phyloP scores from a whole-genome alignment of 1,140 invertebrate species.

The Heliconius nattereri region DNA sequence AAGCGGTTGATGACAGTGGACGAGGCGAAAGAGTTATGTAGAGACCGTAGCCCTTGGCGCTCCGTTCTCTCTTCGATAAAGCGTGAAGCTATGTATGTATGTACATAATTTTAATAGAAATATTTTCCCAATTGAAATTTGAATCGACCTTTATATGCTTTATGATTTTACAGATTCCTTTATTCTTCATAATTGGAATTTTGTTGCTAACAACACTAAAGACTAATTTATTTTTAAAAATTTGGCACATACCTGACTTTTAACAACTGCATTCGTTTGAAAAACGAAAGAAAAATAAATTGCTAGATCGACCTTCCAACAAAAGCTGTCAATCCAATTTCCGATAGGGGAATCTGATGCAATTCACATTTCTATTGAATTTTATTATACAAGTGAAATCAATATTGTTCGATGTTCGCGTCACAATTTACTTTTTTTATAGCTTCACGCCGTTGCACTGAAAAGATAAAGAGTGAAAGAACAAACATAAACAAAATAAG shows the following conservation, averaged over 20 bases:
- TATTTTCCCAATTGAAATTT: too few species aligned
- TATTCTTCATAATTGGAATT: not conserved
- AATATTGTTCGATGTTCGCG: constrained; percentile 1
- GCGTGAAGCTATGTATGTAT: too few species aligned
- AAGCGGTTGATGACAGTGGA: too few species aligned
- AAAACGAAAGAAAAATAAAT: constrained; percentile 37
- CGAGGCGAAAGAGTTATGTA: too few species aligned
- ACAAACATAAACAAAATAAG: not conserved
- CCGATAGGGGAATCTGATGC: constrained; percentile 37
- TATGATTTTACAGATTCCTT: not conserved
- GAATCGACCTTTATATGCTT: not conserved
- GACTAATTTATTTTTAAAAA: constrained; percentile 5
- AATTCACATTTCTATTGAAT: constrained; percentile 31
- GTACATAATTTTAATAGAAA: too few species aligned
- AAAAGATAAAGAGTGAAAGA: not conserved
- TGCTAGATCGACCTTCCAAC: constrained; percentile 37
- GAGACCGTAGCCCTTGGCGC: too few species aligned
- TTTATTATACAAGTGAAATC: constrained; percentile 16
- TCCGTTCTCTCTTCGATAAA: too few species aligned
- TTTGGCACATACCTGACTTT: constrained; percentile 8
- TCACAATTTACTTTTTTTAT: not conserved
- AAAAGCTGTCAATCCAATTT: constrained; percentile 41
- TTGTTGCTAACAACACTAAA: not conserved
- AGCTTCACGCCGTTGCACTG: not conserved
- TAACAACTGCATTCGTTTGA: constrained; percentile 23